phyloP scores from a whole-genome alignment of 2,113 vertebrate species.

The Chrysemys picta region DNA sequence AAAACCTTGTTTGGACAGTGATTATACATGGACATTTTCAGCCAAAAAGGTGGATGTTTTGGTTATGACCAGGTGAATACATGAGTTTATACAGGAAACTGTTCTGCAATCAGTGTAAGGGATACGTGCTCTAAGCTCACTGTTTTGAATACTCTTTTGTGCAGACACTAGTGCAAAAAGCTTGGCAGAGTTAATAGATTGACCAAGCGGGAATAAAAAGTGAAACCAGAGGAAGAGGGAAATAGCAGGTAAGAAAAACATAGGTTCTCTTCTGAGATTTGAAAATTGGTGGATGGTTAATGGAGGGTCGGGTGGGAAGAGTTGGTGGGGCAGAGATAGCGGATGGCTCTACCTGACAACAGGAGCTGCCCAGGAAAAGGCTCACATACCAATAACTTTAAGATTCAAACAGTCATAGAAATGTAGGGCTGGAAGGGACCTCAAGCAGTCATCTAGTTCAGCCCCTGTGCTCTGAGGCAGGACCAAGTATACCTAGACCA shows the following conservation, averaged over 20 bases:
- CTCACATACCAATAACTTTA: not conserved
- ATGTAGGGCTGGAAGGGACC: too few species aligned
- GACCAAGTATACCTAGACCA: too few species aligned
- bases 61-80: too few species aligned
- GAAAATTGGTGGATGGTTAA: not conserved
- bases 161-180: not conserved
- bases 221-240: not conserved
- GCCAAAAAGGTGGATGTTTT: too few species aligned
- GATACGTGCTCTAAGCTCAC: not conserved
- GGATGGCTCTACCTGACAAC: not conserved
- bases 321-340: too few species aligned
- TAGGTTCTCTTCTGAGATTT: not conserved
- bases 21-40: too few species aligned
- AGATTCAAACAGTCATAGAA: not conserved
- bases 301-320: too few species aligned
- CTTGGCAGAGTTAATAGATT: not conserved
- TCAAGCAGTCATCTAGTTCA: too few species aligned
- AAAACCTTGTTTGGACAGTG: too few species aligned
- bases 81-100: too few species aligned
- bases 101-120: too few species aligned
- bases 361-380: not conserved
- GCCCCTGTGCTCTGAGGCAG: too few species aligned
- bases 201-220: not conserved
- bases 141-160: not conserved
- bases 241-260: not conserved